Conservation (phyloP, 1,140 invertebrate genomes). For the Drosophila tsacasi region DNA sequence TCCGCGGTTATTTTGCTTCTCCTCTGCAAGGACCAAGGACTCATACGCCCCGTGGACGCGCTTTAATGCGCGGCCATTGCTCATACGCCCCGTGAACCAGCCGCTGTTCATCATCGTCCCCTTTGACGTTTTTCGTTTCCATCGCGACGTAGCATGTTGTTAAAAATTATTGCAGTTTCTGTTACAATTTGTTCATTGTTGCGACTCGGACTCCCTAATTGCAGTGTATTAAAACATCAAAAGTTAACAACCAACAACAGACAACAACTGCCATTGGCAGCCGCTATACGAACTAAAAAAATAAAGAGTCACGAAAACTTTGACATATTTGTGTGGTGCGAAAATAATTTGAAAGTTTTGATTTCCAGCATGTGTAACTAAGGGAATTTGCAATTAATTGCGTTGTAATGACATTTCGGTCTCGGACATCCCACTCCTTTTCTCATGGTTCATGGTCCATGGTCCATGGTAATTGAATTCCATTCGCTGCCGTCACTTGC, state of each 20-base stretch:
- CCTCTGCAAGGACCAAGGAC: conserved; percentile 23
- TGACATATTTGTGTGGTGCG: conserved; percentile 39
- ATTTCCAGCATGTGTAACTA: conserved; percentile 53
- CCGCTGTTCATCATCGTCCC: conserved; percentile 62
- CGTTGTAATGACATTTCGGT: conserved; percentile 40
- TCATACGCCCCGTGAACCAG: conserved; percentile 67
- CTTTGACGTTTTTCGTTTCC: conserved; percentile 22
- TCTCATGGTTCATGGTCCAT: neutral
- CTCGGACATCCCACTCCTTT: conserved; percentile 9
- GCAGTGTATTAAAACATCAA: conserved; percentile 76
- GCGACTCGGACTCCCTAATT: conserved; percentile 56
- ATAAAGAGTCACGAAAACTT: conserved; percentile 1
- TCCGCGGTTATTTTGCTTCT: conserved; percentile 20
- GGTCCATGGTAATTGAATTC: conserved; percentile 40
- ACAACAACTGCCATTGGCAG: conserved; percentile 23
- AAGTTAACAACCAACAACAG: conserved; percentile 57
- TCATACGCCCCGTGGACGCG: conserved; percentile 61
- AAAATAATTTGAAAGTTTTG: conserved; percentile 74
- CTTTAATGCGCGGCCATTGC: conserved; percentile 65
- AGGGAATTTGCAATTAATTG: conserved; percentile 58
- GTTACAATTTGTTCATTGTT: conserved; percentile 49
- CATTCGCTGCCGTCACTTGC: conserved; percentile 21
- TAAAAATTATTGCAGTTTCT: conserved; percentile 61
- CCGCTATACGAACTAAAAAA: conserved; percentile 3
- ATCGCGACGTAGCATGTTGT: conserved; percentile 43